Evolutionary conservation across 2,113 vertebrate genomes (phyloP).

Genomic region (Tragelaphus scriptus): DNA sequence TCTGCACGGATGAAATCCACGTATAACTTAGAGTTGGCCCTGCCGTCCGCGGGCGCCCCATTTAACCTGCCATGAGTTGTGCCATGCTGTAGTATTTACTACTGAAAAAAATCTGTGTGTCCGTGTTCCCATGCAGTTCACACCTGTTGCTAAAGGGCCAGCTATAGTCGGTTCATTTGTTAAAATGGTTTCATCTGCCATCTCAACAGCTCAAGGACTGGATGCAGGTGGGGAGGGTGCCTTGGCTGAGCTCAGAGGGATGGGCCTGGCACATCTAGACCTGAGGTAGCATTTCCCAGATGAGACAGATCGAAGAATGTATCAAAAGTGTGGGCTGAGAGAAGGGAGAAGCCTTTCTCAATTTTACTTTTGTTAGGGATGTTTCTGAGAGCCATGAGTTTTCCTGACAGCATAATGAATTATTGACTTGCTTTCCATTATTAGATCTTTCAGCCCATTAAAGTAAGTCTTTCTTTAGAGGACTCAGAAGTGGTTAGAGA

Average conservation of each 20-base stretch:
- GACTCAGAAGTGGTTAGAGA: not conserved
- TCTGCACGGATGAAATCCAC: accelerated
- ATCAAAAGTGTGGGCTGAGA: not conserved
- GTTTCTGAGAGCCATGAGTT: not conserved
- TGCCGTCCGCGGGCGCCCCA: accelerated
- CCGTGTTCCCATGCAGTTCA: accelerated
- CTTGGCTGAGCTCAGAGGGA: not conserved
- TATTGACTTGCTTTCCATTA: slow-evolving; percentile 16
- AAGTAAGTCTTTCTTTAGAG: not conserved
- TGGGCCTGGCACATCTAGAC: not conserved
- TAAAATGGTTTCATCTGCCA: not conserved
- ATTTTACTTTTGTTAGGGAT: not conserved
- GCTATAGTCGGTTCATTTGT: not conserved
- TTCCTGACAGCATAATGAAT: not conserved
- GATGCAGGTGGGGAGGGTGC: not conserved
- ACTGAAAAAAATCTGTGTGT: not conserved
- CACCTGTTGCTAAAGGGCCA: not conserved
- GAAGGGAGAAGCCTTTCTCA: not conserved
- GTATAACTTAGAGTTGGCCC: not conserved
- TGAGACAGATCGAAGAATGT: no score
- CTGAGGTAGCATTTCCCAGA: not conserved
- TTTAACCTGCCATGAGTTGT: not conserved
- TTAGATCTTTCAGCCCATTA: not conserved
- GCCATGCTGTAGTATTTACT: not conserved
- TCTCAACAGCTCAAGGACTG: not conserved